Base-by-base conservation (phyloP, 2,888 invertebrate genomes). In the Athalia cordata region DNA sequence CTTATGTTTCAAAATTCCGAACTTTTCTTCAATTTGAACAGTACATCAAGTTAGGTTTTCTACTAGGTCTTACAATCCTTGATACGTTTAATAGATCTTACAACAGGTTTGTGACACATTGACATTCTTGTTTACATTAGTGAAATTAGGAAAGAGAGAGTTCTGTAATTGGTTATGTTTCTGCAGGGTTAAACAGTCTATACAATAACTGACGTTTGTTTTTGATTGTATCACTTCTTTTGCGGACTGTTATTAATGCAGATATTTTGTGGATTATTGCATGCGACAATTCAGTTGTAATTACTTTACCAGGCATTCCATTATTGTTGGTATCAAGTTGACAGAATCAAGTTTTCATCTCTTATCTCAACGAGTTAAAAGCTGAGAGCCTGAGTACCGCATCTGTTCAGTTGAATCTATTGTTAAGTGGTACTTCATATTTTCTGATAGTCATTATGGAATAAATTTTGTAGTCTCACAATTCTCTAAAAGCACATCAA, bases 131-230 rank as follows among this genome's bases (percentile, higher is more conserved):
- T 7, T 45, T 8, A 45, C 64, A 65, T 15, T 67, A 29, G 47
- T n/a, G 50, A 55, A 57, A 45, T 70, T 11, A 70, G 13, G 13
- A 43, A 43, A 5, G 55, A 70, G 70, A 70, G 45, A 70, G 70
- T 70, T 70, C 13, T 65, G n/a, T 43, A 55, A 70, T 70, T 55
- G 70, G 70, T 70, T 70, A 70, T 70, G 70, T 70, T 70, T 52
- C 70, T 55, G 29, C 43, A 43, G 55, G 70, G 29, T n/a, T 62
- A 62, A 15, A 11, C 4, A n/a, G 8, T 3, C 4, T 61, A 61
- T 13, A 6, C 29, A 62, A 4, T 62, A 13, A 13, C 62, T 62
- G 8, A 8, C 15, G 3, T 11, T 29, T 13, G 5, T 13, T 29
- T 3, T 11, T 1, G n/a, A 9, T 55, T 55, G 11, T 9, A 55